phyloP scores from a whole-genome alignment of 2,113 vertebrate genomes.

The Corythornis madagascariensis region DNA sequence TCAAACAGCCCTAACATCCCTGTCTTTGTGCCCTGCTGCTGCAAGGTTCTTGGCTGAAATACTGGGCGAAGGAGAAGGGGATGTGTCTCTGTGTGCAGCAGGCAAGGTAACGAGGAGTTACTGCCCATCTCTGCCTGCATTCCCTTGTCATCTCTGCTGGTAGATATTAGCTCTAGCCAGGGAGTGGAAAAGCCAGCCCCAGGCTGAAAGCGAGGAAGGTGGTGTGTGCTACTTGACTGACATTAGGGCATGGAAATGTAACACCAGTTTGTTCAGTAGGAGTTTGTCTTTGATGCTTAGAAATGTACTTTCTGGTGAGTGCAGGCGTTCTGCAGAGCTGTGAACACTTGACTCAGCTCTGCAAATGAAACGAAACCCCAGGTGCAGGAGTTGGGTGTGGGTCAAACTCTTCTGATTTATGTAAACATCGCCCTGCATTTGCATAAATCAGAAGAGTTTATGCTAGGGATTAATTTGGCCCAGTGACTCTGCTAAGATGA shows the following conservation, averaged over 20 bases:
- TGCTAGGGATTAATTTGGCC: slow-evolving; percentile 22
- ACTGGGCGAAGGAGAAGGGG: not conserved
- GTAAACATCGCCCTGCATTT: not conserved
- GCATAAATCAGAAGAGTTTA: not conserved
- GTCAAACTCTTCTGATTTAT: not conserved
- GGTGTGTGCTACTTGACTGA: not conserved
- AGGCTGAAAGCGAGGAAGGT: not conserved
- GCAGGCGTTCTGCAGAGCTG: not conserved
- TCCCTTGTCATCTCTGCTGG: not conserved
- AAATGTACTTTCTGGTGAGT: not conserved
- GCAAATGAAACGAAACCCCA: not conserved
- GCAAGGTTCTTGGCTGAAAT: not conserved
- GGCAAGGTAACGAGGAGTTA: not conserved
- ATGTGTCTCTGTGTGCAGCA: not conserved
- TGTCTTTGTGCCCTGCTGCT: accelerated
- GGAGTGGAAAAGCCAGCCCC: not conserved
- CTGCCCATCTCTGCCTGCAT: not conserved
- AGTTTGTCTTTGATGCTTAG: not conserved
- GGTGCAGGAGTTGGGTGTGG: not conserved
- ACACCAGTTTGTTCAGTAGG: not conserved
- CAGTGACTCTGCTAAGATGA: not conserved
- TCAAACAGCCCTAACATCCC: not conserved
- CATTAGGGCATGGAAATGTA: not conserved
- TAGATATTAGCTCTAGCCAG: not conserved
- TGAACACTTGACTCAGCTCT: not conserved